These are phyloP conservation scores for Nautilus pompilius DNA, from an alignment of 1,140 invertebrate genomes.

Conservation along the genomic window DNA sequence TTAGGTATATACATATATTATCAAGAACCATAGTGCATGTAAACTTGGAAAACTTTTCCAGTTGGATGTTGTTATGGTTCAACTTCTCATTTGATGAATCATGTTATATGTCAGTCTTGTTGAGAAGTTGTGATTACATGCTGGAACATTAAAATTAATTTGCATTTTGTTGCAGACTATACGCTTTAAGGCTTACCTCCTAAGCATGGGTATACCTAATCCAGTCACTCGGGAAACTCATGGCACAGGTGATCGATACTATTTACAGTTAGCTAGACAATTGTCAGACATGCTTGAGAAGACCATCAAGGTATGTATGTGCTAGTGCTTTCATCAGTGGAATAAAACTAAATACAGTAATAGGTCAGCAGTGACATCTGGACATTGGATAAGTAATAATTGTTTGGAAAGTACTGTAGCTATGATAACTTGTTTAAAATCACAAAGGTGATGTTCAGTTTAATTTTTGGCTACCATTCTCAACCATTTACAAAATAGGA, in stretches of 20 bases:
- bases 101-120: background rate
- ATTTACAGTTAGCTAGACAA: conserved; percentile 81
- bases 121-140: background rate
- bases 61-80: too few relatives aligned
- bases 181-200: conserved; percentile 90
- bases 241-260: conserved; percentile 83
- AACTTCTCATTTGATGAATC: background rate
- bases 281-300: conserved; percentile 77
- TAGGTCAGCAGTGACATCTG: too few relatives aligned
- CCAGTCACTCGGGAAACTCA: conserved; percentile 89
- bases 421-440: too few relatives aligned
- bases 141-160: background rate
- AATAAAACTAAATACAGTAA: too few relatives aligned
- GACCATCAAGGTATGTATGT: conserved; percentile 69
- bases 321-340: background rate
- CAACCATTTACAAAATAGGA: too few relatives aligned
- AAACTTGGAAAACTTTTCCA: too few relatives aligned
- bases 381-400: too few relatives aligned
- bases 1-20: too few relatives aligned
- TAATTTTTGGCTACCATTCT: too few relatives aligned
- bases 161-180: conserved; percentile 65
- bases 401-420: too few relatives aligned
- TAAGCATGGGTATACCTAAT: conserved; percentile 96
- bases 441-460: too few relatives aligned
- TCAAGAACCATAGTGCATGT: too few relatives aligned